Conservation (phyloP, 2,888 invertebrate genomes). For the Campoplex capitator region DNA sequence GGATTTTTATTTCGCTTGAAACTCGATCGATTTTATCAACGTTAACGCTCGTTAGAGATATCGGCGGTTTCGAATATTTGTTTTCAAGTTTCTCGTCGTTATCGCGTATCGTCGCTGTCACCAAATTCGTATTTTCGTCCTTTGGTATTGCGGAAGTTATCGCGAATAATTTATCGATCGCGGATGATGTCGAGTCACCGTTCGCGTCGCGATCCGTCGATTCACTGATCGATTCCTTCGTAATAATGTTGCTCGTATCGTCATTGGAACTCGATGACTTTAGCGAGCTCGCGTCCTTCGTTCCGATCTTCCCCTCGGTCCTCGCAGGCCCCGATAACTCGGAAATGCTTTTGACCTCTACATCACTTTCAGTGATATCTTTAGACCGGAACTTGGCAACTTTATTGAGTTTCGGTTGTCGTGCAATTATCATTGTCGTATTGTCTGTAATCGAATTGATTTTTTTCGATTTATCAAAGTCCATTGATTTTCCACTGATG, state of each 20-base stretch:
- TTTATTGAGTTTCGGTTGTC: slow-evolving; percentile 56
- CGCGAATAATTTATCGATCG: not conserved
- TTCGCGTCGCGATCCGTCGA: slow-evolving; percentile 41
- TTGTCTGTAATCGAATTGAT: slow-evolving; percentile 22
- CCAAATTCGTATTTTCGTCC: not conserved
- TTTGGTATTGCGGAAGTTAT: not conserved
- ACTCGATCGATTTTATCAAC: slow-evolving; percentile 11
- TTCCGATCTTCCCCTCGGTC: slow-evolving; percentile 53
- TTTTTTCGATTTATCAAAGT: slow-evolving; percentile 41
- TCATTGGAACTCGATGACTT: slow-evolving; percentile 48
- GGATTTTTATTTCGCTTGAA: not conserved
- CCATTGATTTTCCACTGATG: slow-evolving; percentile 30
- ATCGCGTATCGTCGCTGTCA: not conserved
- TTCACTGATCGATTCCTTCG: slow-evolving; percentile 53
- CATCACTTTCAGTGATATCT: slow-evolving; percentile 75
- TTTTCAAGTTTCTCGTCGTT: not conserved
- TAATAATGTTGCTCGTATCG: slow-evolving; percentile 22
- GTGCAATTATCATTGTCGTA: slow-evolving; percentile 25
- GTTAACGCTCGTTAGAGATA: not conserved
- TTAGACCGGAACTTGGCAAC: slow-evolving; percentile 74
- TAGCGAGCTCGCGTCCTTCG: slow-evolving; percentile 54
- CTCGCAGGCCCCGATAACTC: slow-evolving; percentile 36
- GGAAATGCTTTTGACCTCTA: slow-evolving; percentile 73
- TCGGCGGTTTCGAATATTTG: slow-evolving; percentile 6
- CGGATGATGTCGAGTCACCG: not conserved